Percentiles rank a stretch among this genome's conserved stretches.
Evolutionary conservation across 1,140 invertebrate species (phyloP).

Genomic region (Zaprionus capensis): DNA sequence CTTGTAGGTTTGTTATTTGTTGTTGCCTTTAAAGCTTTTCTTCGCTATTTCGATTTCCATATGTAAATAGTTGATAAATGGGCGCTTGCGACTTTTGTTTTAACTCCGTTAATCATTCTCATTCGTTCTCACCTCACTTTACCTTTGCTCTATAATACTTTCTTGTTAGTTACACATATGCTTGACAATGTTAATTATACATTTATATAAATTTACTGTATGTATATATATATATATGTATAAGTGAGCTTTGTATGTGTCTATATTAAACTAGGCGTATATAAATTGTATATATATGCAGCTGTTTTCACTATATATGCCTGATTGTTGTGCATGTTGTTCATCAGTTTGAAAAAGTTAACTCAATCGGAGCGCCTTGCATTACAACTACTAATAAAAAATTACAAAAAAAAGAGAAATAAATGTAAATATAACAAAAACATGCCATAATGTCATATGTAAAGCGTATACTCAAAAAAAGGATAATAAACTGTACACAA

Average conservation of each 20-base stretch:
- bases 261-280: conserved; percentile 63
- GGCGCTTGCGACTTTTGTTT: conserved; percentile 73
- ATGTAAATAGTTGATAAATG: conserved; percentile 77
- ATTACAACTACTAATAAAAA: conserved; percentile 45
- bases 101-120: conserved; percentile 18
- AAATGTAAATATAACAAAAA: conserved; percentile 49
- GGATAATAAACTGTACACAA: conserved; percentile 71
- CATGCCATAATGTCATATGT: conserved; percentile 71
- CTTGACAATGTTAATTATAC: conserved; percentile 69
- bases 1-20: conserved; percentile 45
- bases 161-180: conserved; percentile 79
- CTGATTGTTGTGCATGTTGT: conserved; percentile 81
- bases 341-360: conserved; percentile 52
- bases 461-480: conserved; percentile 59
- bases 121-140: conserved; percentile 42
- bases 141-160: conserved; percentile 71
- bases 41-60: conserved; percentile 56
- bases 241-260: conserved; percentile 60
- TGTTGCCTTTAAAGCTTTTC: conserved; percentile 73
- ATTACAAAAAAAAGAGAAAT: conserved; percentile 35
- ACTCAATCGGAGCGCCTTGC: conserved; percentile 69
- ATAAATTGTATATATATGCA: conserved; percentile 64
- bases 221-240: conserved; percentile 53
- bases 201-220: conserved; percentile 49
- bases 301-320: conserved; percentile 70